Conservation (phyloP, 2,113 vertebrate species). For the Campylomormyrus numenius region DNA sequence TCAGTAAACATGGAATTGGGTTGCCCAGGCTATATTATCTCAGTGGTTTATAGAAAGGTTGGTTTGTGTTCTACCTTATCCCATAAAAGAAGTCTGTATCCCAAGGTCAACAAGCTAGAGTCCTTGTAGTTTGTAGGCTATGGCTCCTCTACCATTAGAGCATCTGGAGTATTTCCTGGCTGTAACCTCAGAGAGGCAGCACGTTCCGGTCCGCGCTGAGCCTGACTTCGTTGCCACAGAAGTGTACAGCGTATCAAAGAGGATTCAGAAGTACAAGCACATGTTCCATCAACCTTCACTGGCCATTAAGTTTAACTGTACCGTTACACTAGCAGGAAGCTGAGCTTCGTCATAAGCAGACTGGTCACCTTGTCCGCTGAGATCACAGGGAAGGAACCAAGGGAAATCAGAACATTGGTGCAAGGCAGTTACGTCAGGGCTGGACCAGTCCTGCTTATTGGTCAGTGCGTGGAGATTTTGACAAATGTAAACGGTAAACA, state of each 20-base stretch:
- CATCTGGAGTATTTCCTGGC: not conserved
- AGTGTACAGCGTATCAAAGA: not conserved
- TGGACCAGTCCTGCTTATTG: not conserved
- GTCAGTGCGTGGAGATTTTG: not conserved
- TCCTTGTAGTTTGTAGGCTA: not conserved
- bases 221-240: not conserved
- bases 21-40: not conserved
- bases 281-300: not conserved
- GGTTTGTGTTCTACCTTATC: not conserved
- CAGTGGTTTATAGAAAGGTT: not conserved
- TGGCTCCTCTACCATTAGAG: not conserved
- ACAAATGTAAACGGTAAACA: not conserved
- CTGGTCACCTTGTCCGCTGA: not conserved
- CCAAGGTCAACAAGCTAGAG: not conserved
- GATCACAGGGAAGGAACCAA: not conserved
- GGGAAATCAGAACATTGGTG: not conserved
- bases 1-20: not conserved
- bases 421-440: not conserved
- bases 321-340: not conserved
- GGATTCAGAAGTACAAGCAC: not conserved
- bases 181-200: not conserved
- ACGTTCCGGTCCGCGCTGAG: not conserved
- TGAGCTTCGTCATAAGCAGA: not conserved
- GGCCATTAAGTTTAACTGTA: not conserved
- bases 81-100: not conserved